Conservation (phyloP, 1,140 invertebrate species). For the Cotesia vestalis region DNA sequence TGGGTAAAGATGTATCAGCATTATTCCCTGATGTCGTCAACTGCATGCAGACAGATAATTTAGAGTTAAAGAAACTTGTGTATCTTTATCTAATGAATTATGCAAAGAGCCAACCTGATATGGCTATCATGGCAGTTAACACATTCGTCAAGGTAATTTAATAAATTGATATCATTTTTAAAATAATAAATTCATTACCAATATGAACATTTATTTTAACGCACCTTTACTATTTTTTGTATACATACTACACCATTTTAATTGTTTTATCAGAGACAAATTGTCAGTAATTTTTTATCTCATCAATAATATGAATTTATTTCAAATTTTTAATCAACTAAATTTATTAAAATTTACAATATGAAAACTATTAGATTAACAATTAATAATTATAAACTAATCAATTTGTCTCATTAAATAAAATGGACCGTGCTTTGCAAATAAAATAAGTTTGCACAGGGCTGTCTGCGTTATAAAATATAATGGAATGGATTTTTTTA, state of each 20-base stretch:
- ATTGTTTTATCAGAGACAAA: slow-evolving; percentile 51
- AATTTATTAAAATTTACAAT: neutral
- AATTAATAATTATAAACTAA: slow-evolving; percentile 47
- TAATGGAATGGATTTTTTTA: slow-evolving; percentile 56
- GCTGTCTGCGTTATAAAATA: slow-evolving; percentile 58
- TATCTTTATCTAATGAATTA: slow-evolving; percentile 99
- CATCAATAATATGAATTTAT: neutral
- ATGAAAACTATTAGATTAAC: no score
- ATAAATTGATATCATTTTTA: slow-evolving; percentile 41
- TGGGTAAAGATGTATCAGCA: slow-evolving; percentile 95
- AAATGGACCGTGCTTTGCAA: slow-evolving; percentile 60
- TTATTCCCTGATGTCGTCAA: slow-evolving; percentile 99
- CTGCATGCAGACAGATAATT: slow-evolving; percentile 99
- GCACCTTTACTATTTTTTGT: slow-evolving; percentile 58
- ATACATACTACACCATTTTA: slow-evolving; percentile 42
- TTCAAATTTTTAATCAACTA: neutral
- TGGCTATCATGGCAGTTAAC: slow-evolving; percentile 99
- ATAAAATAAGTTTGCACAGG: slow-evolving; percentile 58
- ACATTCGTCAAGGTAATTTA: slow-evolving; percentile 96
- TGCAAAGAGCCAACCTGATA: slow-evolving; percentile 99
- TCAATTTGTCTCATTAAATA: slow-evolving; percentile 51
- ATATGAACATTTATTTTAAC: slow-evolving; percentile 50
- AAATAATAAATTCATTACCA: slow-evolving; percentile 20
- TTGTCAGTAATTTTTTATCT: slow-evolving; percentile 40
- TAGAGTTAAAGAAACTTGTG: slow-evolving; percentile 99